phyloP scores from a whole-genome alignment of 2,888 invertebrate species.

The Chrysolina oricalcia region DNA sequence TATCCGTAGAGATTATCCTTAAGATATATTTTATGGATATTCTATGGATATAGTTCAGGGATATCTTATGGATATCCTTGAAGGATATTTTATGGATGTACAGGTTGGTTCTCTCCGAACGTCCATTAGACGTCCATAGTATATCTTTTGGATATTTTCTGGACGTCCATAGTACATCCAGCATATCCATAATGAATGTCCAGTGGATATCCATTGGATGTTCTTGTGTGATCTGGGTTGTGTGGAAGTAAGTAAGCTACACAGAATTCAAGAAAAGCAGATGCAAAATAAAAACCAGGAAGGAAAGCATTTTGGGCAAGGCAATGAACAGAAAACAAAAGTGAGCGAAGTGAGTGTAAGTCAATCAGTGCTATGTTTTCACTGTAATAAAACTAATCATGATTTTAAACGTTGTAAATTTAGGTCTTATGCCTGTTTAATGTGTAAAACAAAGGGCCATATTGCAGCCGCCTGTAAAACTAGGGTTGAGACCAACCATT shows the following conservation, averaged over 20 bases:
- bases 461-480: constrained; percentile 14
- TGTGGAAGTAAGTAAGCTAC: constrained; percentile 1
- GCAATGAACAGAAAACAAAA: not conserved
- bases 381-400: constrained; percentile 28
- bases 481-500: constrained; percentile 18
- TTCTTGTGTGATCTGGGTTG: too few relatives aligned
- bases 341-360: not conserved
- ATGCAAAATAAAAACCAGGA: not conserved
- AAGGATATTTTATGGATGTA: too few relatives aligned
- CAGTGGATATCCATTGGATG: too few relatives aligned
- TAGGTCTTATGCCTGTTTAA: constrained; percentile 21
- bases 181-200: too few relatives aligned
- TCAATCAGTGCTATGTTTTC: constrained; percentile 12
- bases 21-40: too few relatives aligned
- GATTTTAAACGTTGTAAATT: constrained; percentile 28
- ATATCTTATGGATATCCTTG: too few relatives aligned
- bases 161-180: too few relatives aligned
- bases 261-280: not conserved
- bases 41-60: too few relatives aligned
- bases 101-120: too few relatives aligned
- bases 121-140: too few relatives aligned
- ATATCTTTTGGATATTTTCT: too few relatives aligned
- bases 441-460: constrained; percentile 22
- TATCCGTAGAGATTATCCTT: too few relatives aligned
- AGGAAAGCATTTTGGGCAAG: not conserved